Conservation (phyloP, 2,113 vertebrate genomes). For the Proteles cristata region DNA sequence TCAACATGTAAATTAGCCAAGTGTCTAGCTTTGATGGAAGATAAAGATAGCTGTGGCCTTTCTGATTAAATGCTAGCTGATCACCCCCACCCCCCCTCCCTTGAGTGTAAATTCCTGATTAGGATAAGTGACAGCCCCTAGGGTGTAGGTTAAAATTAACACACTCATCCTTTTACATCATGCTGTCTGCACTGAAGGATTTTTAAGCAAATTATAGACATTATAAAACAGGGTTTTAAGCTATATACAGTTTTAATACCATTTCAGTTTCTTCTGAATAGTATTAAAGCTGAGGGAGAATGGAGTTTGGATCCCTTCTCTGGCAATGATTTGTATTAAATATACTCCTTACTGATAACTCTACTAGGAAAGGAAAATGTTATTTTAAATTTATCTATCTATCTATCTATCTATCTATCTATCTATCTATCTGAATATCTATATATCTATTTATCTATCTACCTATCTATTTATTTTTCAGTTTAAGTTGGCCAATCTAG, state of each 20-base stretch:
- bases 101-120: slow-evolving; percentile 13
- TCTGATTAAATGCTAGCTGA: neutral
- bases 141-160: slow-evolving; percentile 53
- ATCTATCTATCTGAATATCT: neutral
- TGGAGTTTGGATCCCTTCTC: neutral
- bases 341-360: neutral
- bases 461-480: neutral
- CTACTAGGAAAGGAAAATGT: neutral
- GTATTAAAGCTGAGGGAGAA: neutral
- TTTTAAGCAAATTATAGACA: slow-evolving; percentile 38
- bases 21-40: neutral
- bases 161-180: neutral
- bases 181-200: neutral
- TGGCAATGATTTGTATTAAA: neutral
- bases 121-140: slow-evolving; percentile 13
- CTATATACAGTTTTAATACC: neutral
- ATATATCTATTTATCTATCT: neutral
- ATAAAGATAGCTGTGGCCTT: slow-evolving; percentile 18
- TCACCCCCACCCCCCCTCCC: neutral
- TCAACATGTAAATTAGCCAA: slow-evolving; percentile 23
- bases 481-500: neutral
- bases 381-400: neutral
- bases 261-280: neutral
- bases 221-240: neutral
- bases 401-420: neutral